Conservation (phyloP, 1,140 invertebrate genomes). For the Microplitis demolitor region DNA sequence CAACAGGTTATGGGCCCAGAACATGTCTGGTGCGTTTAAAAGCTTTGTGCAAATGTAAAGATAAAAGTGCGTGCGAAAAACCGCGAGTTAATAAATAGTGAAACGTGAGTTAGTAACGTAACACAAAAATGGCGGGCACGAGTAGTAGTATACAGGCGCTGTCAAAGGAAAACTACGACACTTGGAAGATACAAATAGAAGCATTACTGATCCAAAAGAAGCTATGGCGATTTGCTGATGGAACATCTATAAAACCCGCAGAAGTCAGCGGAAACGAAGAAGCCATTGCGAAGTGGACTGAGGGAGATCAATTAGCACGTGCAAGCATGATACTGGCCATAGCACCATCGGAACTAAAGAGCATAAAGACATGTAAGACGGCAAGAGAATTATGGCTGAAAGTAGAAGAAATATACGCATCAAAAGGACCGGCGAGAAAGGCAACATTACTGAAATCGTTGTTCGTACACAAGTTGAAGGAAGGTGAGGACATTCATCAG, state of each 20-base stretch:
- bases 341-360: not conserved
- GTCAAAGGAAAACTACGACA: not conserved
- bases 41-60: too few species aligned
- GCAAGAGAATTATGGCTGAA: slow-evolving; percentile 1
- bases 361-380: not conserved
- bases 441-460: not conserved
- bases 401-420: not conserved
- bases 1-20: too few species aligned
- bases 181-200: not conserved
- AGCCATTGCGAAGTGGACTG: not conserved
- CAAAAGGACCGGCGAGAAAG: not conserved
- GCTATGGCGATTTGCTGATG: not conserved
- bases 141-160: not conserved
- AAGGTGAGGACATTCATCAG: not conserved
- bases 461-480: not conserved
- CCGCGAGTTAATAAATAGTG: too few species aligned
- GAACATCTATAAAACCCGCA: not conserved
- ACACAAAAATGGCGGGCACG: not conserved
- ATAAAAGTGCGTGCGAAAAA: too few species aligned
- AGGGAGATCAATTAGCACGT: not conserved
- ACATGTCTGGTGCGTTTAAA: too few species aligned
- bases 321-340: not conserved
- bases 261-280: not conserved
- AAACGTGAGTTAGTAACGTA: not conserved
- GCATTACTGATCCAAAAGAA: not conserved